Evolutionary conservation across 2,888 invertebrate genomes (phyloP).

Genomic region (Marronus borbonicus): DNA sequence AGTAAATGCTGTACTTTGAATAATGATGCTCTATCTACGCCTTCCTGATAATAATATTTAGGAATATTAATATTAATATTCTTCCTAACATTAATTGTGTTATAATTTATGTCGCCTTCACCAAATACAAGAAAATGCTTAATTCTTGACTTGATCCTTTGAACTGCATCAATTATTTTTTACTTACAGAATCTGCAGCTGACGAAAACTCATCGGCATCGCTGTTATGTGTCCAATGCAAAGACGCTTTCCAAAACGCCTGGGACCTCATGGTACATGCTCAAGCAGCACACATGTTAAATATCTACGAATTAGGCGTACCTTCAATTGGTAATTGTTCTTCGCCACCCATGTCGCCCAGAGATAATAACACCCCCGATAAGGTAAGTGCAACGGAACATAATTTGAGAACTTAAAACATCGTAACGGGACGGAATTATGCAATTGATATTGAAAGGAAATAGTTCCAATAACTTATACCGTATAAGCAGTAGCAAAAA

Average conservation of each 20-base stretch:
- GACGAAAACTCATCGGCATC: conserved; percentile 70
- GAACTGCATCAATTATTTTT: background rate
- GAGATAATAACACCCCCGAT: conserved; percentile 66
- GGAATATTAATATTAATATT: too few species aligned
- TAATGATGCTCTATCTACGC: too few species aligned
- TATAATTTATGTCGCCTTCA: too few species aligned
- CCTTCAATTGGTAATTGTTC: conserved; percentile 66
- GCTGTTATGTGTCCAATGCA: conserved; percentile 78
- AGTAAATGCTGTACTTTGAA: background rate
- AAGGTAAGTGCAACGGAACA: conserved; percentile 61
- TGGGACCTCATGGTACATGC: conserved; percentile 82
- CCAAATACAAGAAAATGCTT: too few species aligned
- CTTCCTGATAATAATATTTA: too few species aligned
- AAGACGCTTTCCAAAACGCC: conserved; percentile 77
- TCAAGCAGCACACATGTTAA: conserved; percentile 79
- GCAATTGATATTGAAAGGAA: too few species aligned
- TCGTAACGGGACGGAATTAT: too few species aligned
- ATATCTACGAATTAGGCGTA: conserved; percentile 77
- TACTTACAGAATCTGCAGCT: conserved; percentile 63
- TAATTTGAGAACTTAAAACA: too few species aligned
- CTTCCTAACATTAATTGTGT: too few species aligned
- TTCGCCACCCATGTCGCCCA: conserved; percentile 66
- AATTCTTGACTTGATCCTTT: too few species aligned
- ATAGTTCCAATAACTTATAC: too few species aligned
- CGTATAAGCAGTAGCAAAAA: too few species aligned